Evolutionary conservation across 2,797 vertebrate species (phyloP).

Genomic region (Myotis pilosus): DNA sequence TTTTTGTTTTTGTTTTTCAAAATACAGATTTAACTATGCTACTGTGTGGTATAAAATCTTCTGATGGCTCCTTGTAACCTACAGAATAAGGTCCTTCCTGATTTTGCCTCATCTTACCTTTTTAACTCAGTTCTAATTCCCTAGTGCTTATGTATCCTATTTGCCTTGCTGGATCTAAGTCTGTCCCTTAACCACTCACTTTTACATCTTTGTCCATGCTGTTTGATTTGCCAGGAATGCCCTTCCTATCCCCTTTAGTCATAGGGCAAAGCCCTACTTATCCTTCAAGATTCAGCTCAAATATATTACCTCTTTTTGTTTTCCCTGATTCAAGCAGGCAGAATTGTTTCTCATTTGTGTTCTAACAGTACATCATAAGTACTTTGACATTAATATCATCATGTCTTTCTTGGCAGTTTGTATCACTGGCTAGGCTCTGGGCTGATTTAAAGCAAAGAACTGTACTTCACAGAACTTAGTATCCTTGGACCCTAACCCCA

Average conservation of each 20-base stretch:
- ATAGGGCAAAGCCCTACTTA: not conserved
- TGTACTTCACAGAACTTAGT: not conserved
- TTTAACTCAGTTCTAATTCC: constrained; percentile 23
- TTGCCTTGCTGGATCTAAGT: not conserved
- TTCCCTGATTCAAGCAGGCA: constrained; percentile 29
- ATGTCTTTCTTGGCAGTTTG: constrained; percentile 18
- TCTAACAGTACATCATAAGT: not conserved
- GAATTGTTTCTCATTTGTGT: constrained; percentile 22
- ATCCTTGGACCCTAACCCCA: not conserved
- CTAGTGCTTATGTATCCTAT: not conserved
- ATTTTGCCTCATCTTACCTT: constrained; percentile 7
- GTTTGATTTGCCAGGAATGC: not conserved
- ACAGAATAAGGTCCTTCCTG: constrained; percentile 1
- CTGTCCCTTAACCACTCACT: not conserved
- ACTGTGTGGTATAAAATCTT: constrained; percentile 49
- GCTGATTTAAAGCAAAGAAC: not conserved
- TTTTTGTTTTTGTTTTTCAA: not conserved
- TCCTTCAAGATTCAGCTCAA: constrained; percentile 42
- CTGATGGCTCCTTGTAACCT: not conserved
- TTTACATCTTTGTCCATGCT: not conserved
- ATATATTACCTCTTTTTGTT: constrained; percentile 16
- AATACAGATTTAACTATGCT: not conserved
- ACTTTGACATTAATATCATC: not conserved
- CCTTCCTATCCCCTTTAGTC: not conserved
- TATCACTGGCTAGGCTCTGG: not conserved